These are phyloP conservation scores for Drosophila asahinai DNA, from an alignment of 1,140 invertebrate species.

Conservation along the genomic window DNA sequence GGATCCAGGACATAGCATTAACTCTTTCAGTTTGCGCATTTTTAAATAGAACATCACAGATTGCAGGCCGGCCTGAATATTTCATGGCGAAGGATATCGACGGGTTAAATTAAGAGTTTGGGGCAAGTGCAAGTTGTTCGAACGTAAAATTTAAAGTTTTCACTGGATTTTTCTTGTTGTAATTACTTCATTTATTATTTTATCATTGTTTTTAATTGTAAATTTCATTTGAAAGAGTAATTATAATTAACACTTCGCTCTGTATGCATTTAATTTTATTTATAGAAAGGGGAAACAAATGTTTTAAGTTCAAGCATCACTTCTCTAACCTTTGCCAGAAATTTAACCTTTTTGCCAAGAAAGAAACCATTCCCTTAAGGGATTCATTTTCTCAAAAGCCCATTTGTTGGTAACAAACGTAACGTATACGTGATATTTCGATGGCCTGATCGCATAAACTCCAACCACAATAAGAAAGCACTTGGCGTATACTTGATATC, in stretches of 20 bases:
- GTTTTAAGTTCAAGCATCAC: no score
- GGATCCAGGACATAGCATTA: conserved; percentile 44
- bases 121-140: neutral
- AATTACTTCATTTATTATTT: neutral
- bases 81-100: conserved; percentile 29
- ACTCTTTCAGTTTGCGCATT: conserved; percentile 50
- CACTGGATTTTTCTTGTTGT: no score
- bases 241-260: no score
- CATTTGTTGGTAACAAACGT: neutral
- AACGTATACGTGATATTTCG: neutral
- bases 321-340: no score
- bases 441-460: neutral
- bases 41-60: conserved; percentile 47
- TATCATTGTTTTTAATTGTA: no score
- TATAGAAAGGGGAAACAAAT: no score
- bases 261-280: no score
- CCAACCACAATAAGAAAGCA: conserved; percentile 1
- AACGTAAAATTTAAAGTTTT: neutral
- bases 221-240: no score
- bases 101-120: conserved; percentile 10
- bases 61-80: conserved; percentile 40
- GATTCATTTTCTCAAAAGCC: neutral
- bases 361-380: no score
- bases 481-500: conserved; percentile 31
- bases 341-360: no score